Conservation (phyloP, 2,888 invertebrate species). For the Limenitis camilla region DNA sequence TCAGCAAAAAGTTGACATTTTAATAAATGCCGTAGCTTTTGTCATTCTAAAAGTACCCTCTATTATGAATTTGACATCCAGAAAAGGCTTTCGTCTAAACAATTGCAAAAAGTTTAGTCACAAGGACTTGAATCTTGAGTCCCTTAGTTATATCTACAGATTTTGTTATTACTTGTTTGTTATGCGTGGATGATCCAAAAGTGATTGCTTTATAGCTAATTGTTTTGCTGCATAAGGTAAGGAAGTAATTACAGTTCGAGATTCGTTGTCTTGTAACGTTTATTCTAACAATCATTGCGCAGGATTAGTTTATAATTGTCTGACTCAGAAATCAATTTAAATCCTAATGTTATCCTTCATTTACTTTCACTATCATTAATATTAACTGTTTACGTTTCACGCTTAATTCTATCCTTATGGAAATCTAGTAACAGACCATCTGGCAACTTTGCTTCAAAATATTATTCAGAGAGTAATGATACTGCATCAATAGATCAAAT, state of each 20-base stretch:
- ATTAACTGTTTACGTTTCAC: no score
- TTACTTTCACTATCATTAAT: no score
- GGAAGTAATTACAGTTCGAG: not conserved
- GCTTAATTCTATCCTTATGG: not conserved
- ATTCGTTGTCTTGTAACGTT: not conserved
- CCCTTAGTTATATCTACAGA: not conserved
- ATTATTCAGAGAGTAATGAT: slow-evolving; percentile 13
- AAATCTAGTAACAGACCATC: not conserved
- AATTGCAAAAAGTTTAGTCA: slow-evolving; percentile 57
- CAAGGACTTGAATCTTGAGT: slow-evolving; percentile 23
- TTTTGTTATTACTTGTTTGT: slow-evolving; percentile 3
- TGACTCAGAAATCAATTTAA: no score
- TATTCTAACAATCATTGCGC: not conserved
- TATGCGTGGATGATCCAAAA: not conserved
- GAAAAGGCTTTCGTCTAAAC: slow-evolving; percentile 58
- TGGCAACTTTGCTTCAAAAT: slow-evolving; percentile 7
- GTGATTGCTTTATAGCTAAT: slow-evolving; percentile 1
- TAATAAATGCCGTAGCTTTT: slow-evolving; percentile 56
- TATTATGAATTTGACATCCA: slow-evolving; percentile 49
- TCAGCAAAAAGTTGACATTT: slow-evolving; percentile 48
- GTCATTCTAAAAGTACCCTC: slow-evolving; percentile 39
- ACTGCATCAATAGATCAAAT: slow-evolving; percentile 26
- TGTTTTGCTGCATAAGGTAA: not conserved
- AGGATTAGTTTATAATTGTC: no score
- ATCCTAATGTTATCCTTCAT: no score